Base-by-base conservation (phyloP, 2,797 vertebrate genomes). In the Acrossocheilus fasciatus region DNA sequence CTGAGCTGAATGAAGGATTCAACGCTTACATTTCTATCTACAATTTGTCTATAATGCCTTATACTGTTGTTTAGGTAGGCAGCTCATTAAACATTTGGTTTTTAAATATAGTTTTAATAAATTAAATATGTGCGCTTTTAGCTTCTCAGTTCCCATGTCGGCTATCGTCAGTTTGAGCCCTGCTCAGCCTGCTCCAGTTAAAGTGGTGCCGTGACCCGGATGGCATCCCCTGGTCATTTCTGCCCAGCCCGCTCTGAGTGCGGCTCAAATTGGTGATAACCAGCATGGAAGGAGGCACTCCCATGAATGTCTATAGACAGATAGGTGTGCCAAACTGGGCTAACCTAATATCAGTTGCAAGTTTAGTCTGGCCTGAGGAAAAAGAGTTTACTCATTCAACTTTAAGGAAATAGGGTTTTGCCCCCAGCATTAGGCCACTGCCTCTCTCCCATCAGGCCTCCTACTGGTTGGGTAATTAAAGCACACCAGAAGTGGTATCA, bases 401-500 rank as follows among this genome's bases (percentile, higher is more conserved):
- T 91, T 91, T 93, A 90, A 91, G 92, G 88, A 92, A 89, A 90
- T 90, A 92, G 83, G 68, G 90, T 77, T 87, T 89, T 89, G 52
- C 83, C 85, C 91, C 75, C 41, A 20, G 64, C 34, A 34, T 66
- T 81, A 70, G 77, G 76, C 30, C 83, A 14, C 52, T 79, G 84
- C 84, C 89, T 91, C 91, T 91, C 92, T 90, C 93, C 93, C 77
- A 86, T 91, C 2, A 86, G 91, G 94, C 92, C 94, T 92, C 95
- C 95, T 95, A 94, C 94, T 95, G 95, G 94, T 72, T 84, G 92
- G 93, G 95, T 96, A 96, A 96, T 96, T 96, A 96, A 96, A 96
- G 93, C 83, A 92, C 92, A 90, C 90, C 91, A 89, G 93, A 88
- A 59, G 91, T 92, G 93, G 92, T 94, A 92, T 93, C 64, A 94